Conservation (phyloP, 2,888 invertebrate species). For the Agriopis aurantiaria region DNA sequence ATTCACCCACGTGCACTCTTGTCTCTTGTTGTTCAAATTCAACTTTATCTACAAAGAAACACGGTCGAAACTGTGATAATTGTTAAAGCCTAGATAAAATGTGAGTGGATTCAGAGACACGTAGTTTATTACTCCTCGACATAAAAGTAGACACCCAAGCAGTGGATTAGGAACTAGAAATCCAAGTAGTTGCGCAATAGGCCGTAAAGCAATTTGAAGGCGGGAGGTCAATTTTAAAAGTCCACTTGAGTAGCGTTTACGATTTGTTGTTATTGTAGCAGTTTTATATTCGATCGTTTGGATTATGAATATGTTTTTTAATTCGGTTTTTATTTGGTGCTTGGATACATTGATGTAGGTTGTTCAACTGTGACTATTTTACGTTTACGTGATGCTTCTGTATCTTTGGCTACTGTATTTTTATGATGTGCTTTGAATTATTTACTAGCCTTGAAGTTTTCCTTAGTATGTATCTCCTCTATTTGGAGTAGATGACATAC, state of each 20-base stretch:
- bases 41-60: conserved; percentile 44
- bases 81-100: conserved; percentile 35
- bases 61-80: conserved; percentile 54
- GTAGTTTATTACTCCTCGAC: conserved; percentile 75
- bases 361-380: conserved; percentile 29
- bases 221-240: conserved; percentile 77
- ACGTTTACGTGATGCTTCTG: conserved; percentile 22
- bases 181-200: conserved; percentile 71
- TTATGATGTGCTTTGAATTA: conserved; percentile 22
- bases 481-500: background rate
- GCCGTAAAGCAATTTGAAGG: conserved; percentile 61
- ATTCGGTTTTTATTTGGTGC: conserved; percentile 47
- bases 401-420: conserved; percentile 26
- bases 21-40: conserved; percentile 32
- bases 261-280: conserved; percentile 79
- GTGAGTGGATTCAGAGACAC: conserved; percentile 58
- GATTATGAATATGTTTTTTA: conserved; percentile 49
- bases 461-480: background rate
- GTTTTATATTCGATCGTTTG: conserved; percentile 63
- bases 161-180: conserved; percentile 75
- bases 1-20: conserved; percentile 75
- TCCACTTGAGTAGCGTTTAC: conserved; percentile 68
- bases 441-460: conserved; percentile 2
- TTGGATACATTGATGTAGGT: conserved; percentile 36
- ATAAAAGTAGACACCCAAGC: conserved; percentile 85